Evolutionary conservation across 2,888 invertebrate species (phyloP).

Genomic region (Chrysolina haemoptera): DNA sequence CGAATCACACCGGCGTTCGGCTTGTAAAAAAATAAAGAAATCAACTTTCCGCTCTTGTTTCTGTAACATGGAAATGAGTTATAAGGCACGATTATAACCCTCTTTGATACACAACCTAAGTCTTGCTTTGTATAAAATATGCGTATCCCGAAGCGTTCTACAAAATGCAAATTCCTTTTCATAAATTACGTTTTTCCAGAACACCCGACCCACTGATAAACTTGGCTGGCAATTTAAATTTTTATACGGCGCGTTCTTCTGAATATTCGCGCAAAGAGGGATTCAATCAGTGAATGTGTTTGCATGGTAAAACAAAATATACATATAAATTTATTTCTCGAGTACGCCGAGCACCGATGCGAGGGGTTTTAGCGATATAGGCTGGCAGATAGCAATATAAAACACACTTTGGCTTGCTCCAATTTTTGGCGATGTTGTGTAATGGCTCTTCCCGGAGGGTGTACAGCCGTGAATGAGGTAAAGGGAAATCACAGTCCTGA

Average conservation of each 20-base stretch:
- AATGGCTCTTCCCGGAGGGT: not conserved
- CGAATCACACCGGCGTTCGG: not conserved
- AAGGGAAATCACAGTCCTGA: no score
- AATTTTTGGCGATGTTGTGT: not conserved
- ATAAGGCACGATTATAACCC: not conserved
- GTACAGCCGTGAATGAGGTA: not conserved
- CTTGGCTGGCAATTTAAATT: conserved; percentile 47
- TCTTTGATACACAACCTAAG: conserved; percentile 15
- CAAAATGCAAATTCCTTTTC: conserved; percentile 34
- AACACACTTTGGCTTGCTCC: not conserved
- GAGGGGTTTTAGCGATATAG: conserved; percentile 31
- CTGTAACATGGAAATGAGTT: not conserved
- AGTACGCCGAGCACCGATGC: conserved; percentile 44
- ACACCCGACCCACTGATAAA: conserved; percentile 46
- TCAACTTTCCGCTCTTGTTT: not conserved
- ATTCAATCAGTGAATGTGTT: conserved; percentile 58
- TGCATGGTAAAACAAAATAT: conserved; percentile 55
- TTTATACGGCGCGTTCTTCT: conserved; percentile 42
- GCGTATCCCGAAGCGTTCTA: conserved; percentile 15
- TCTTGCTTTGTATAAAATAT: conserved; percentile 24
- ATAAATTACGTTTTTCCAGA: conserved; percentile 46
- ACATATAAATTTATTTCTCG: conserved; percentile 57
- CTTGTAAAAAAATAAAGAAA: not conserved
- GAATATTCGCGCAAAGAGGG: conserved; percentile 37
- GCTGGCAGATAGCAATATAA: not conserved